Percentiles rank a stretch among this genome's conserved stretches.
Conservation (phyloP, 1,140 invertebrate genomes). For the Sitodiplosis mosellana region DNA sequence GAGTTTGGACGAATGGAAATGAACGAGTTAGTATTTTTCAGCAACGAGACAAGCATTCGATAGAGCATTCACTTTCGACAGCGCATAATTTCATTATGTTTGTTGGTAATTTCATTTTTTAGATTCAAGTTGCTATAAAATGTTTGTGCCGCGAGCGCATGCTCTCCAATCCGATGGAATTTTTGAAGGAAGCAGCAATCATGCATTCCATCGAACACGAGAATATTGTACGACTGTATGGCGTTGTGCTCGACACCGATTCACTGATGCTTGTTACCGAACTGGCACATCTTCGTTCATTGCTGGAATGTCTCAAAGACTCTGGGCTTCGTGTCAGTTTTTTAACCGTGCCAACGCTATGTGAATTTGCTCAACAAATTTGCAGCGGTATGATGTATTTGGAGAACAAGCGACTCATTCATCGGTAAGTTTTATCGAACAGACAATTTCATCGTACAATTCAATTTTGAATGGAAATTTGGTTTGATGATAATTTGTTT, state of each 20-base stretch:
- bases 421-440: slow-evolving; percentile 33
- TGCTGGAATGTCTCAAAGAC: slow-evolving; percentile 91
- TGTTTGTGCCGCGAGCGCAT: slow-evolving; percentile 83
- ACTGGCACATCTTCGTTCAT: slow-evolving; percentile 79
- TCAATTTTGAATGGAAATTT: too few species aligned
- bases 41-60: neutral
- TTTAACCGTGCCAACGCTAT: slow-evolving; percentile 61
- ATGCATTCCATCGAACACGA: slow-evolving; percentile 97
- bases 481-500: too few species aligned
- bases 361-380: slow-evolving; percentile 85
- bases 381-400: slow-evolving; percentile 56
- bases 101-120: slow-evolving; percentile 1
- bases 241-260: slow-evolving; percentile 88
- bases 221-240: slow-evolving; percentile 90
- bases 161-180: slow-evolving; percentile 90
- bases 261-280: slow-evolving; percentile 94
- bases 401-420: slow-evolving; percentile 84
- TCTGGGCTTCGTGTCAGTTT: slow-evolving; percentile 72
- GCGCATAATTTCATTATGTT: neutral
- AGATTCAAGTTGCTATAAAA: slow-evolving; percentile 95
- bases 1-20: slow-evolving; percentile 91
- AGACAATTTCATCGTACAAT: too few species aligned
- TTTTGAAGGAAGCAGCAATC: slow-evolving; percentile 93
- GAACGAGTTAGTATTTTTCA: slow-evolving; percentile 49
- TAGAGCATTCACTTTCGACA: neutral